These are phyloP conservation scores for Malthinus seriepunctatus DNA, from an alignment of 2,888 invertebrate genomes.

Conservation along the genomic window DNA sequence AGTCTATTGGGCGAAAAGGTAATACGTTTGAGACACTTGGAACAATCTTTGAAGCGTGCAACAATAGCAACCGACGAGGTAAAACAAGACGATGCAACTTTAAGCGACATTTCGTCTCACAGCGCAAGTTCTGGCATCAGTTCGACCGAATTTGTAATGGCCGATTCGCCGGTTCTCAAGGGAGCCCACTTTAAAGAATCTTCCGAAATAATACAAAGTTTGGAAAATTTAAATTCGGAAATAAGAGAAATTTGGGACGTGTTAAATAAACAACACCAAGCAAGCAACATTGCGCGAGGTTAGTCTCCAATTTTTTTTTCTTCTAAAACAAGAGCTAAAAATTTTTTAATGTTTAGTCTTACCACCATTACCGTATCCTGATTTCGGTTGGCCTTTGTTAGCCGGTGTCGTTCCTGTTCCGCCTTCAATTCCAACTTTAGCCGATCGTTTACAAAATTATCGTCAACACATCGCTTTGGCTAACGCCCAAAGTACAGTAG, in stretches of 20 bases:
- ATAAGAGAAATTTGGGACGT: conserved; percentile 73
- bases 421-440: conserved; percentile 55
- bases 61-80: conserved; percentile 52
- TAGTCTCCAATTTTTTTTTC: conserved; percentile 7
- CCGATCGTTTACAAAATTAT: conserved; percentile 61
- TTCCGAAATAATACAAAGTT: conserved; percentile 69
- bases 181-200: conserved; percentile 64
- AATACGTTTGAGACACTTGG: conserved; percentile 76
- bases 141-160: conserved; percentile 68
- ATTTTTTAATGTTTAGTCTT: conserved; percentile 42
- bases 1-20: conserved; percentile 82
- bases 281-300: conserved; percentile 55
- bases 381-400: conserved; percentile 59
- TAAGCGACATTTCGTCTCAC: conserved; percentile 69
- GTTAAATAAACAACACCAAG: conserved; percentile 62
- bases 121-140: conserved; percentile 66
- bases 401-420: conserved; percentile 49
- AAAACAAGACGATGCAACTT: conserved; percentile 61
- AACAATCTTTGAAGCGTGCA: conserved; percentile 72
- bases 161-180: conserved; percentile 47
- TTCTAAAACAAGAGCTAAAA: not conserved
- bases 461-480: conserved; percentile 58
- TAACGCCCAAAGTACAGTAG: conserved; percentile 55
- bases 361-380: conserved; percentile 59
- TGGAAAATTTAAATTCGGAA: conserved; percentile 71